Percentiles rank a stretch among this genome's conserved stretches.
phyloP scores from a whole-genome alignment of 2,888 invertebrate genomes.

The Tiliacea aurago region DNA sequence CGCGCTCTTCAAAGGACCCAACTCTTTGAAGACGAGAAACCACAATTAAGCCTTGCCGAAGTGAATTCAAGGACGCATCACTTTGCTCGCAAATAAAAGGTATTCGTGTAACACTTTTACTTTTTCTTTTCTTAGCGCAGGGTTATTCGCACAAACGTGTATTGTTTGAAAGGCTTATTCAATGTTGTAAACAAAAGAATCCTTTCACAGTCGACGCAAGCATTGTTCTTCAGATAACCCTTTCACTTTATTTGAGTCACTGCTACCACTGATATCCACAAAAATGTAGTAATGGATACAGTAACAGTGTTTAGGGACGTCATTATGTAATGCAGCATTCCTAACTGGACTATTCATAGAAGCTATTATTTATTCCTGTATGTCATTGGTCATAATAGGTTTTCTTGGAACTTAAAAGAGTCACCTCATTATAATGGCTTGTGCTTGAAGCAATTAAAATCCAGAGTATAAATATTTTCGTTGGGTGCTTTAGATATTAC shows the following conservation, averaged over 20 bases:
- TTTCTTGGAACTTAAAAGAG: constrained; percentile 12
- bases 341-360: constrained; percentile 1
- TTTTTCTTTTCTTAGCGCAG: constrained; percentile 79
- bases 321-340: constrained; percentile 26
- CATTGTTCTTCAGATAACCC: constrained; percentile 62
- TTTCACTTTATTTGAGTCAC: constrained; percentile 61
- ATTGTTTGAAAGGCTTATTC: constrained; percentile 78
- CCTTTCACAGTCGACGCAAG: constrained; percentile 71
- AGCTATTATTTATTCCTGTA: neutral
- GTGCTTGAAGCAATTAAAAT: constrained; percentile 47
- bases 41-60: constrained; percentile 88
- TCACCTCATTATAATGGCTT: constrained; percentile 8
- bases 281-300: constrained; percentile 11
- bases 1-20: constrained; percentile 82
- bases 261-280: constrained; percentile 35
- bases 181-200: constrained; percentile 73
- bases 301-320: neutral
- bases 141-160: constrained; percentile 78
- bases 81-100: constrained; percentile 83
- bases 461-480: constrained; percentile 36
- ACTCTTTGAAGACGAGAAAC: constrained; percentile 89
- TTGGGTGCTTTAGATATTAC: constrained; percentile 23
- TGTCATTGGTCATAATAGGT: constrained; percentile 8
- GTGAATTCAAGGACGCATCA: constrained; percentile 87
- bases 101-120: constrained; percentile 84